These are phyloP conservation scores for Pandemis corylana DNA, from an alignment of 2,888 invertebrate genomes.

Conservation along the genomic window DNA sequence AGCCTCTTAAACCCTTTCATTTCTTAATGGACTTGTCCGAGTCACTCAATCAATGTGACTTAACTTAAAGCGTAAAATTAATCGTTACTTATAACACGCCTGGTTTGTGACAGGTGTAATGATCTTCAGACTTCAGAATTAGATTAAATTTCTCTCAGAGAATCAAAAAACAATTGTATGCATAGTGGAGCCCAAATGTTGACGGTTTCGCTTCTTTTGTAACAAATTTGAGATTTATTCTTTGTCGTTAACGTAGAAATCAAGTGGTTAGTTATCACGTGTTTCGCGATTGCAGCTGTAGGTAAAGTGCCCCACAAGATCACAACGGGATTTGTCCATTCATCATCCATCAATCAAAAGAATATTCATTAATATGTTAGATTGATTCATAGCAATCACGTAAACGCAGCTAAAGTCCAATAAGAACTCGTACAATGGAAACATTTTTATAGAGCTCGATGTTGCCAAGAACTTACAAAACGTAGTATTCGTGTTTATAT, in stretches of 20 bases:
- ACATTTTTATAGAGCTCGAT: slow-evolving; percentile 6
- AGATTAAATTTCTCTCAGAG: not conserved
- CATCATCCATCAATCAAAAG: not conserved
- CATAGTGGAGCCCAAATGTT: not conserved
- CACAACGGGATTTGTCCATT: not conserved
- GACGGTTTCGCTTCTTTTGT: not conserved
- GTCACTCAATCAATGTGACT: slow-evolving; percentile 48
- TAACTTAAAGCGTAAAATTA: slow-evolving; percentile 21
- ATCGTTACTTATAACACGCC: not conserved
- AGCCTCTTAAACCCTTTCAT: slow-evolving; percentile 48
- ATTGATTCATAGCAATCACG: slow-evolving; percentile 2
- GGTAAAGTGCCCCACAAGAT: too few relatives aligned
- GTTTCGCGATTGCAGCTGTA: too few relatives aligned
- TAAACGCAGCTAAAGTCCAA: not conserved
- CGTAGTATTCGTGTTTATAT: slow-evolving; percentile 12
- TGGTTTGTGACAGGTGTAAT: slow-evolving; percentile 3
- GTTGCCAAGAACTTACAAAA: slow-evolving; percentile 17
- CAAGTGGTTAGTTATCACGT: not conserved
- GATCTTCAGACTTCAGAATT: not conserved
- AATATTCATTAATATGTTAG: not conserved
- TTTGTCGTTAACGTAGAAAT: not conserved
- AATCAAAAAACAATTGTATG: not conserved
- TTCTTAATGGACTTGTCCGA: slow-evolving; percentile 59
- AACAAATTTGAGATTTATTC: not conserved
- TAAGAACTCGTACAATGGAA: not conserved